Evolutionary conservation across 2,888 invertebrate genomes (phyloP).

Genomic region (Hypomecis punctinalis): DNA sequence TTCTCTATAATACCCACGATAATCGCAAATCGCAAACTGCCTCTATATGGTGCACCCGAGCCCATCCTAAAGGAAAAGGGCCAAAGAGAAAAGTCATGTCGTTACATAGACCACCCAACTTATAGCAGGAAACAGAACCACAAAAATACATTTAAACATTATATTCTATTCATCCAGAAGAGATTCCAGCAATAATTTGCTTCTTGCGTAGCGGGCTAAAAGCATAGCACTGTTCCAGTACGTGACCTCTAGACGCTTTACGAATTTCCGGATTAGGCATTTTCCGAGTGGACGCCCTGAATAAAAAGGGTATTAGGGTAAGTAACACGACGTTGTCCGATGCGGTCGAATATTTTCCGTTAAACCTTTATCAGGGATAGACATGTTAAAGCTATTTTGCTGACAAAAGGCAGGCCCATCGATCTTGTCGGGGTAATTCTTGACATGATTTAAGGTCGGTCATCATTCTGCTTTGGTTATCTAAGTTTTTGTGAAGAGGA

Average conservation of each 20-base stretch:
- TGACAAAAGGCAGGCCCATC: slow-evolving; percentile 23
- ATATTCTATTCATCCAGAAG: slow-evolving; percentile 16
- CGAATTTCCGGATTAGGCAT: slow-evolving; percentile 35
- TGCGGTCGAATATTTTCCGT: slow-evolving; percentile 22
- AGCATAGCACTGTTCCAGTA: slow-evolving; percentile 45
- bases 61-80: slow-evolving; percentile 3
- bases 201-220: slow-evolving; percentile 39
- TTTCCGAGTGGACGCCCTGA: slow-evolving; percentile 29
- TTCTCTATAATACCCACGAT: background rate
- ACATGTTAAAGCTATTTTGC: slow-evolving; percentile 33
- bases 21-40: slow-evolving; percentile 8
- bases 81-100: slow-evolving; percentile 11
- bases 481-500: slow-evolving; percentile 8
- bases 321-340: slow-evolving; percentile 22
- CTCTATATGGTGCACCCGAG: slow-evolving; percentile 5
- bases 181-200: slow-evolving; percentile 36
- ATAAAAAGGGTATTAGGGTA: slow-evolving; percentile 33
- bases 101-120: background rate
- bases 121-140: slow-evolving; percentile 7
- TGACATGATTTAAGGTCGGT: slow-evolving; percentile 33
- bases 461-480: slow-evolving; percentile 26
- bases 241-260: slow-evolving; percentile 44
- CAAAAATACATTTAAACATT: slow-evolving; percentile 9
- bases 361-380: slow-evolving; percentile 27
- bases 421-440: slow-evolving; percentile 32